Base-by-base conservation (phyloP, 2,797 vertebrate species). In the Euthynnus affinis region DNA sequence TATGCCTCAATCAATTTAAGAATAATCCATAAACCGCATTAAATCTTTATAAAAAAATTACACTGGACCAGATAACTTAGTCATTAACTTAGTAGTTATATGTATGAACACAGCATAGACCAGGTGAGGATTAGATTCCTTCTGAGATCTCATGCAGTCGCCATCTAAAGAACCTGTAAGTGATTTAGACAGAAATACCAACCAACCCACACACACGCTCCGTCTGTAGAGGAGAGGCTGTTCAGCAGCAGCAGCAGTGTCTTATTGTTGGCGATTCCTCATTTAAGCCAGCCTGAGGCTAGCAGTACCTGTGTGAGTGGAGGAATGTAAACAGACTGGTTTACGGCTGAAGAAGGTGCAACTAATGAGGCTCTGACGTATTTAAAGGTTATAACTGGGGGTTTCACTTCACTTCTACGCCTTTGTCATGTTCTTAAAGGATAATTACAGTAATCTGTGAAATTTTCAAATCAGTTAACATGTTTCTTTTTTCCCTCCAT, bases 311-410 rank as follows among this genome's bases (percentile, higher is more conserved):
- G 59, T 9, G 22, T 12, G 25, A n/a, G 20, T 0, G 46, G 46
- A 62, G 80, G 80, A 85, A 85, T 81, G 85, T 60, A 48, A 46
- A 69, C 72, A 2, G 7, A 72, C 80, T 14, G 55, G 74, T 84
- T 73, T 25, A 34, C 7, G 15, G 52, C 52, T 14, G 5, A 55
- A 58, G 66, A 75, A 74, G 78, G 71, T 76, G 56, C 4, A n/a
- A 8, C 51, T 63, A 18, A 65, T 14, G 68, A 67, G 20, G 32
- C 18, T 49, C 5, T 32, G 34, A 34, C 7, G 23, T 51, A 40
- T 4, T 2, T 20, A 74, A 0, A 3, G 15, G 7, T 49, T 42
- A 1, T 34, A 12, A 32, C 67, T 14, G 2, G 18, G 46, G 34
- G 23, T 68, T 72, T 75, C 61, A 61, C 69, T n/a, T n/a, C n/a